Evolutionary conservation across 2,888 invertebrate genomes (phyloP).

Genomic region (Nowickia ferox): DNA sequence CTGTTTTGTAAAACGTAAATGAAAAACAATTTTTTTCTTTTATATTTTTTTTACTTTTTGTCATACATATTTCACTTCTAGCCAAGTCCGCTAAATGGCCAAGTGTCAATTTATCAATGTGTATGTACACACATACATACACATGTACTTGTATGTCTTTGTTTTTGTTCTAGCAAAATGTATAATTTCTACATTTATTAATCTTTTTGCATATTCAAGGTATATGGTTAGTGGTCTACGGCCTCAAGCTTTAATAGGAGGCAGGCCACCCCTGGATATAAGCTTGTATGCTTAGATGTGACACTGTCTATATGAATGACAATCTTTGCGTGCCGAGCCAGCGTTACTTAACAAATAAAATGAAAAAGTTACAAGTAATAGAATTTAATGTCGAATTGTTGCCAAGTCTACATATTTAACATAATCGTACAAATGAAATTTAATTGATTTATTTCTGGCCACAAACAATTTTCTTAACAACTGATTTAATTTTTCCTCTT

Average conservation of each 20-base stretch:
- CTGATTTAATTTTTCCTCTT: too few species aligned
- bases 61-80: slow-evolving; percentile 25
- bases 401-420: not conserved
- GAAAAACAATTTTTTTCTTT: slow-evolving; percentile 9
- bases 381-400: slow-evolving; percentile 4
- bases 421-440: not conserved
- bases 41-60: not conserved
- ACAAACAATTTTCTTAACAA: too few species aligned
- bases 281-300: too few species aligned
- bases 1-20: slow-evolving; percentile 50
- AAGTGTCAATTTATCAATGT: not conserved
- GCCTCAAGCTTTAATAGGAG: too few species aligned
- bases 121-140: too few species aligned
- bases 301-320: not conserved
- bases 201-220: too few species aligned
- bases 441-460: too few species aligned
- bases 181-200: too few species aligned
- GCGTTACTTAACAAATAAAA: not conserved
- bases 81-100: slow-evolving; percentile 5
- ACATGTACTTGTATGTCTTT: too few species aligned
- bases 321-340: slow-evolving; percentile 6
- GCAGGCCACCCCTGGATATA: too few species aligned
- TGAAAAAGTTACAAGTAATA: not conserved
- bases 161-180: too few species aligned
- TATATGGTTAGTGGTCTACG: too few species aligned